Evolutionary conservation across 2,797 vertebrate genomes (phyloP).

Genomic region (Euphonia xanthogaster): DNA sequence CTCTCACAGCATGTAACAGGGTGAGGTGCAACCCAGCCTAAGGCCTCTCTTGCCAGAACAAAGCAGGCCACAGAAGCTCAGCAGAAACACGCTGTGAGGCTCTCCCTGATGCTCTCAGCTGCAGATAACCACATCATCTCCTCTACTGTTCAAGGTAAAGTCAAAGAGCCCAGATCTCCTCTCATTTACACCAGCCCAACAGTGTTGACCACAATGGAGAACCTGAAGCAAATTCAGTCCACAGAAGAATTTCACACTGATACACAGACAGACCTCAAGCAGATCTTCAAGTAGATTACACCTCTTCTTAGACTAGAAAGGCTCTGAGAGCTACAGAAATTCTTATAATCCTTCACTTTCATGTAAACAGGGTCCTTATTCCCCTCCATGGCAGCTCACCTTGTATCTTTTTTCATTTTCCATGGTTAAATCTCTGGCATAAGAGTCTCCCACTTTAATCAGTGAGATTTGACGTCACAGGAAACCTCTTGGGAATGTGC

Average conservation of each 20-base stretch:
- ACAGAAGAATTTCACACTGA: not conserved
- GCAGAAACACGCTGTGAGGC: not conserved
- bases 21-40: not conserved
- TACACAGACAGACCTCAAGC: not conserved
- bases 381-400: not conserved
- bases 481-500: not conserved
- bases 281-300: not conserved
- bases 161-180: not conserved
- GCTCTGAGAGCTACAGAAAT: not conserved
- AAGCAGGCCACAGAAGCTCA: not conserved
- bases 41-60: not conserved
- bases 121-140: not conserved
- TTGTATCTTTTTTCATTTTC: not conserved
- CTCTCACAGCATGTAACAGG: not conserved
- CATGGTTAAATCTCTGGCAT: not conserved
- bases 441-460: not conserved
- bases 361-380: not conserved
- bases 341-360: not conserved
- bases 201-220: not conserved
- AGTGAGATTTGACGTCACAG: not conserved
- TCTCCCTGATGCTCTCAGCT: not conserved
- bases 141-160: not conserved
- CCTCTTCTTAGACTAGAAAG: not conserved
- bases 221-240: not conserved
- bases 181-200: not conserved